Evolutionary conservation across 2,888 invertebrate species (phyloP), one percentile per base, ranked within the genome.

Genomic region (Brachyptera putata): DNA sequence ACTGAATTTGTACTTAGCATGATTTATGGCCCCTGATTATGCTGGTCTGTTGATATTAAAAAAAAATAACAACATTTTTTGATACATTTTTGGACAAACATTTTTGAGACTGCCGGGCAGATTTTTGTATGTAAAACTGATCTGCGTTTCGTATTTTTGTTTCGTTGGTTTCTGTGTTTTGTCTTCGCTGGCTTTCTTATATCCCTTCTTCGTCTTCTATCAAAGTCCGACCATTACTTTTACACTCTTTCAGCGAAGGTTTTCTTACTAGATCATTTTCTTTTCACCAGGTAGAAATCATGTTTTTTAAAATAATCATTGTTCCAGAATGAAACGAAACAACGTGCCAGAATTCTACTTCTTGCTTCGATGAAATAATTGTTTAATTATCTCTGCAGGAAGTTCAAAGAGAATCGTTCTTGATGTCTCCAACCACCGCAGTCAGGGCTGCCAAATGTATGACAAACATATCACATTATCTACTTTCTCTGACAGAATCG

Each of bases 111-210:
- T 26, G 24, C 46, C 57, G 30, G 18, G 34, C 48, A 57, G 34
- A 26, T 43, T 57, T 43, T 30, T 53, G 53, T 36, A 34, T 53
- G 30, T 30, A 36, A 30, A 34, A 21, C 53, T 53, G 34, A 30
- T n/a, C n/a, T 34, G 53, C 53, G 53, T 53, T 34, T 34, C 53
- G 53, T 30, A 34, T 34, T 58, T 61, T 63, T 60, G 57, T 57
- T 48, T 55, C 57, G 55, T 60, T 58, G 58, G 61, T 63, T 57
- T 61, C 63, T 63, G 63, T 63, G 63, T 56, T 53, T 18, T 61
- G 61, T 58, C 61, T 63, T 56, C 49, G 57, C 60, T 60, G 60
- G 58, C 57, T 62, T 56, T 58, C 50, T 49, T 57, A 43, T 36
- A 34, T 39, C 57, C 57, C 61, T 61, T 48, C 43, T 48, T 48